phyloP scores from a whole-genome alignment of 2,113 vertebrate species.

The Nerophis ophidion region DNA sequence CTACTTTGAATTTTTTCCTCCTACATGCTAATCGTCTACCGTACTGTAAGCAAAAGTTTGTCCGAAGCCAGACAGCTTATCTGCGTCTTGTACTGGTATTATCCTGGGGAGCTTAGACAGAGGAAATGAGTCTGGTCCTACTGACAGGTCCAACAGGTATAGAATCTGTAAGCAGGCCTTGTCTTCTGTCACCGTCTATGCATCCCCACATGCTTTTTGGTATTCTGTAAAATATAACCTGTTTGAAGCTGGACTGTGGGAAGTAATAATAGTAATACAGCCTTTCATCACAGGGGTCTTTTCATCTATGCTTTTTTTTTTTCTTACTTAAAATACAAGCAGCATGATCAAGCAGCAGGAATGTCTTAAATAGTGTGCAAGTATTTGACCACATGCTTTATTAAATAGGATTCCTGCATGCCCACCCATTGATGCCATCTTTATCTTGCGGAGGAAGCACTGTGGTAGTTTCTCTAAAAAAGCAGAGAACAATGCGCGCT shows the following conservation, averaged over 20 bases:
- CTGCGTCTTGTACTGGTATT: constrained; percentile 32
- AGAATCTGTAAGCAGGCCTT: constrained; percentile 11
- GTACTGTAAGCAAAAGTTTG: constrained; percentile 6
- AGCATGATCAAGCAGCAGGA: constrained; percentile 39
- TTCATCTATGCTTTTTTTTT: constrained; percentile 19
- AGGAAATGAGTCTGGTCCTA: constrained; percentile 58
- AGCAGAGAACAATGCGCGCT: constrained; percentile 55
- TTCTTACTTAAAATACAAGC: constrained; percentile 22
- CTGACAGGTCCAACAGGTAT: constrained; percentile 38
- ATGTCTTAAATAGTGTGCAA: constrained; percentile 53
- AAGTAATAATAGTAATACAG: constrained; percentile 40
- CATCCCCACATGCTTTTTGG: constrained; percentile 4
- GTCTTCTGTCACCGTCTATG: constrained; percentile 2
- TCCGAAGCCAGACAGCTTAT: constrained; percentile 25
- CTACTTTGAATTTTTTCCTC: background rate
- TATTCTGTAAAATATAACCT: constrained; percentile 24
- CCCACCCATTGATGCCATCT: background rate
- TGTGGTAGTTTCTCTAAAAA: constrained; percentile 35
- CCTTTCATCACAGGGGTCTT: constrained; percentile 35
- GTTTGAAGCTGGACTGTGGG: constrained; percentile 30
- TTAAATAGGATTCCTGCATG: constrained; percentile 44
- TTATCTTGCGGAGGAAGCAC: constrained; percentile 17
- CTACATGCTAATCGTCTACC: constrained; percentile 4
- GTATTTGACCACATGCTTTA: constrained; percentile 40
- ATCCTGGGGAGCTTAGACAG: constrained; percentile 40